Base-by-base conservation (phyloP, 1,140 invertebrate genomes). In the Drosophila ambigua region DNA sequence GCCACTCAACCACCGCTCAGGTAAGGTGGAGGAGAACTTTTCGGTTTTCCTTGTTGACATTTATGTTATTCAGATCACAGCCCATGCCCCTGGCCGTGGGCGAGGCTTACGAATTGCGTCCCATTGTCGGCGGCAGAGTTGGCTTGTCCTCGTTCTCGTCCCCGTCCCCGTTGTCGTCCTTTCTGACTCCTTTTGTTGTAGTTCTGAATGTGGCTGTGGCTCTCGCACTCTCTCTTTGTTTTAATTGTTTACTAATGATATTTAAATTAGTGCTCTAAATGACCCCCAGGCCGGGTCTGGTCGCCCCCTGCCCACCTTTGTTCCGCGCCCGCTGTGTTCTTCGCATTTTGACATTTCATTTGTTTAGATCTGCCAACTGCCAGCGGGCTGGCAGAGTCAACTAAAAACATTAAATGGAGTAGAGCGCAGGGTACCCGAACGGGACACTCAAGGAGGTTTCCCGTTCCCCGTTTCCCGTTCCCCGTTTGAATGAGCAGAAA, bases 251-350 rank as follows among this genome's bases (percentile, higher is more conserved):
- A 71, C 81, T 85, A 88, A 81, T 75, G 82, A 82, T 75, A 85
- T 85, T 87, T 85, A 85, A 85, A 85, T 85, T 85, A 85, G 82
- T 82, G 74, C 78, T 85, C 82, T 85, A 81, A 62, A 67, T 85
- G 53, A 78, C 78, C 77, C 64, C 81, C 49, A 66, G 82, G 35
- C 35, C 2, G 74, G 66, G 26, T 83, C 63, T 35, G 39, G 13
- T 15, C 35, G 5, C 11, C 26, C 15, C 11, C 54, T 55, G 16
- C 26, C 13, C 49, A 41, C 16, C 44, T 49, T 69, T 69, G 51
- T 57, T 57, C 48, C 55, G 51, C 57, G 49, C 48, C 55, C 48
- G 50, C 43, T 68, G 35, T 77, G 50, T 72, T 71, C 54, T 61
- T 39, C 35, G 66, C 66, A 49, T 68, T 58, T 49, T 68, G 66